Percentiles rank a stretch among this genome's conserved stretches.
Conservation (phyloP, 1,140 invertebrate genomes). For the Stratiolaelaps scimitus region DNA sequence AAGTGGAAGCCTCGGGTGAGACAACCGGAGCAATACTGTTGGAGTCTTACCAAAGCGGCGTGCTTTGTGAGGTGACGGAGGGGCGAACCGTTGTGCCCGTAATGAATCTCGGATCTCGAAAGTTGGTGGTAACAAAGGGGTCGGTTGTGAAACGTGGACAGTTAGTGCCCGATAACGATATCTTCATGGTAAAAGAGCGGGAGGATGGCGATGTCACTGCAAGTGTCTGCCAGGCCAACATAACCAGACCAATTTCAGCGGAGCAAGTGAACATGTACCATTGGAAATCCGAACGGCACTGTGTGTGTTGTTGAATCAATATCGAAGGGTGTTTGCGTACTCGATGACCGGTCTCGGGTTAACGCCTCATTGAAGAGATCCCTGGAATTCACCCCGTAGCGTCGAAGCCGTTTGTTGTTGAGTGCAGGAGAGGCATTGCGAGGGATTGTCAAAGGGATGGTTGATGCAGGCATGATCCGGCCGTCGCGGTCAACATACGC, state of each 20-base stretch:
- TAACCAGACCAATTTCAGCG: no score
- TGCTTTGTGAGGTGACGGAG: background rate
- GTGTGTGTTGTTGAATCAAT: no score
- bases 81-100: no score
- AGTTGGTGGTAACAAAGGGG: no score
- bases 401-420: background rate
- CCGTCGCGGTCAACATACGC: background rate
- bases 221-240: background rate
- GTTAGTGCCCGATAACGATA: no score
- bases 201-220: background rate
- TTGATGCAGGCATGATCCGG: background rate
- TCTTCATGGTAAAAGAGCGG: background rate
- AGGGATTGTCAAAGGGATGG: background rate
- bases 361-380: background rate
- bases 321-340: background rate
- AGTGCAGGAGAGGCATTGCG: background rate
- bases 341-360: background rate
- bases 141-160: no score
- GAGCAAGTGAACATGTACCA: background rate
- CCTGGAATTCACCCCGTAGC: no score
- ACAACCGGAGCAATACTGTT: background rate
- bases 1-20: background rate
- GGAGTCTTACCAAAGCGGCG: background rate
- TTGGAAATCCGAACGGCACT: background rate
- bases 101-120: background rate